Percentiles rank a stretch among this genome's conserved stretches.
Evolutionary conservation across 2,888 invertebrate species (phyloP).

Genomic region (Pristionchus fissidentatus): DNA sequence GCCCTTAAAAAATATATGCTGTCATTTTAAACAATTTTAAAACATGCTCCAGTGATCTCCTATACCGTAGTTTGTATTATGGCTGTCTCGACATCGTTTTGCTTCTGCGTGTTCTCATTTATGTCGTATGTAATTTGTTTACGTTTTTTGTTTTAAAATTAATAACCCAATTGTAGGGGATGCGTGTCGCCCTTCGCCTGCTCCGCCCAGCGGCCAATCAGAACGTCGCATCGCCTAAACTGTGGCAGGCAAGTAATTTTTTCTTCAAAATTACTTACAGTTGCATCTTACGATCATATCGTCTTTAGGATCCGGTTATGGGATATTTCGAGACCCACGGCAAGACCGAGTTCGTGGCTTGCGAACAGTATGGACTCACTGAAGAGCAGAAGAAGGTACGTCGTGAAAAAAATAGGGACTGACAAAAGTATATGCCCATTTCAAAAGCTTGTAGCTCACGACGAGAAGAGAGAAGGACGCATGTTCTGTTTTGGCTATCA

Average conservation of each 20-base stretch:
- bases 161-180: conserved; percentile 38
- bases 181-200: conserved; percentile 70
- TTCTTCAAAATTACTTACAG: too few relatives aligned
- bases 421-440: too few relatives aligned
- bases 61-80: too few relatives aligned
- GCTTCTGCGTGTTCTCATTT: not conserved
- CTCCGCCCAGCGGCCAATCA: conserved; percentile 75
- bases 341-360: conserved; percentile 74
- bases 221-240: conserved; percentile 69
- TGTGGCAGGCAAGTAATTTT: conserved; percentile 69
- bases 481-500: too few relatives aligned
- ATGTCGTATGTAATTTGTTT: not conserved
- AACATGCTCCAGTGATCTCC: not conserved
- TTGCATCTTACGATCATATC: not conserved
- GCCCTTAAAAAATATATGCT: too few relatives aligned
- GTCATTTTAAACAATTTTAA: too few relatives aligned
- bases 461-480: too few relatives aligned
- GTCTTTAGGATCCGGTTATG: conserved; percentile 46
- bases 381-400: conserved; percentile 72
- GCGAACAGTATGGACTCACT: conserved; percentile 74
- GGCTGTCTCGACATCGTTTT: not conserved
- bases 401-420: not conserved
- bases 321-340: conserved; percentile 66
- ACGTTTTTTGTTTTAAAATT: not conserved
- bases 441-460: too few relatives aligned